phyloP scores from a whole-genome alignment of 2,113 vertebrate species.

The Hyaena hyaena region DNA sequence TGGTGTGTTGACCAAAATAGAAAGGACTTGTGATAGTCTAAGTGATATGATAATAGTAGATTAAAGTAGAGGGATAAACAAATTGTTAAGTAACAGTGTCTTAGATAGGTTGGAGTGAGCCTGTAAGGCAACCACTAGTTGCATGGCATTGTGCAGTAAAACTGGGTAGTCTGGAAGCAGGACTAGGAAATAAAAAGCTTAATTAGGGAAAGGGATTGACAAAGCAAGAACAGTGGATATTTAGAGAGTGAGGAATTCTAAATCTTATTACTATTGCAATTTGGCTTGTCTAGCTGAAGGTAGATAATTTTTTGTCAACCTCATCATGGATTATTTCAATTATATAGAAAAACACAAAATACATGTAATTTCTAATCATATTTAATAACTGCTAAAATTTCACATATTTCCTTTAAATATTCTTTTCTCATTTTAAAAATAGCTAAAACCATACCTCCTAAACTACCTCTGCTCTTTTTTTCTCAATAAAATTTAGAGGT shows the following conservation, averaged over 20 bases:
- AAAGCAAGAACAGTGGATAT: constrained; percentile 13
- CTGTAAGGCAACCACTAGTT: neutral
- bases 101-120: neutral
- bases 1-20: neutral
- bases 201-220: neutral
- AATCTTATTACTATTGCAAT: neutral
- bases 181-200: neutral
- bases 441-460: neutral
- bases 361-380: neutral
- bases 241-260: neutral
- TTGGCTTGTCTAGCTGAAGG: neutral
- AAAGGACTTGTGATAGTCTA: neutral
- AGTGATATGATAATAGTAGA: neutral
- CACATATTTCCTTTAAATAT: neutral
- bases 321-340: constrained; percentile 31
- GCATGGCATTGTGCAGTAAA: neutral
- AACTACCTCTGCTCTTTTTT: neutral
- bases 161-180: neutral
- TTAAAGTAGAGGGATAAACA: constrained; percentile 33
- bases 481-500: constrained; percentile 40
- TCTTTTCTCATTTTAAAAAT: neutral
- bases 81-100: neutral
- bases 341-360: constrained; percentile 27
- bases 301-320: neutral
- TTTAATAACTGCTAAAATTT: constrained; percentile 22